Evolutionary conservation across 30 jellyfish, hydroid and myxozoan genomes (phyloP).

Genomic region (Hydra vulgaris): DNA sequence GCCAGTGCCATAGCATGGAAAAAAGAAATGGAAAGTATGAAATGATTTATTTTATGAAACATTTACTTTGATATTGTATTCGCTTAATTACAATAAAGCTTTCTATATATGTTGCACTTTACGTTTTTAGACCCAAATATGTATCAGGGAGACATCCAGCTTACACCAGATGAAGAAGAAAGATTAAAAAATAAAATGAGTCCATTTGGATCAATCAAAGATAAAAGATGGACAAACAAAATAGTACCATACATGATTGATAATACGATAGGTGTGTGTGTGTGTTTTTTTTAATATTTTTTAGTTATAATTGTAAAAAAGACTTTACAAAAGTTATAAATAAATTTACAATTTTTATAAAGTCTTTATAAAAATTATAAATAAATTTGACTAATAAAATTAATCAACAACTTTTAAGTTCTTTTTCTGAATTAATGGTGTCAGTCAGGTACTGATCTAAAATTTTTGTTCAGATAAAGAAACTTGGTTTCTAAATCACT

Average conservation of each 20-base stretch:
- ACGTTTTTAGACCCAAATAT: slow-evolving; percentile 13
- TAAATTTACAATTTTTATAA: no score
- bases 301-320: no score
- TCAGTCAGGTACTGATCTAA: no score
- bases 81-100: not conserved
- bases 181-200: not conserved
- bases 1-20: not conserved
- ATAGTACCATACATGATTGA: slow-evolving; percentile 10
- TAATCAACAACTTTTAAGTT: no score
- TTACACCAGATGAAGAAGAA: slow-evolving; percentile 1
- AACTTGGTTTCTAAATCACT: no score
- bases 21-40: not conserved
- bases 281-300: not conserved
- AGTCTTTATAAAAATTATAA: no score
- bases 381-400: no score
- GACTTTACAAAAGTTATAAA: no score
- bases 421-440: no score
- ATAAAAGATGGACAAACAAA: slow-evolving; percentile 10
- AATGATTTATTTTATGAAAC: no score
- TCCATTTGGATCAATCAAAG: slow-evolving; percentile 23
- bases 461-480: no score
- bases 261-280: not conserved
- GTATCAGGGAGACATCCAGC: slow-evolving; percentile 24
- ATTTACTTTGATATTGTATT: not conserved
- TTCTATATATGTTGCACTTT: not conserved